Evolutionary conservation across 2,888 invertebrate genomes (phyloP).

Genomic region (Aporophyla nigra): DNA sequence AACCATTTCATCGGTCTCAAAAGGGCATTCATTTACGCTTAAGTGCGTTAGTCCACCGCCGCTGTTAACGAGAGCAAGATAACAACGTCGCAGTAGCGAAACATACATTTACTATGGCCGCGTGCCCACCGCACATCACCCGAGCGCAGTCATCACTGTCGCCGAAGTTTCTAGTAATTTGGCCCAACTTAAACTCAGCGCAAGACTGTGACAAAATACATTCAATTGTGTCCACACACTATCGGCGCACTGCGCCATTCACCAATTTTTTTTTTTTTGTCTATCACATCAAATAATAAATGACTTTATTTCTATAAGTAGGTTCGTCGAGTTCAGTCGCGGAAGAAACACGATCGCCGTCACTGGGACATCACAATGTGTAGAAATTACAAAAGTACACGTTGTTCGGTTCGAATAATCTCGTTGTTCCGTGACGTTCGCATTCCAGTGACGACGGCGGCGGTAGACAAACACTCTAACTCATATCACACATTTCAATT

Average conservation of each 20-base stretch:
- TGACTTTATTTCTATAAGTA: no score
- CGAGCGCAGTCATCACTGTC: no score
- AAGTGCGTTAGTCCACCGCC: background rate
- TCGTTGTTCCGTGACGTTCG: background rate
- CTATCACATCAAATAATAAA: no score
- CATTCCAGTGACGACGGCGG: background rate
- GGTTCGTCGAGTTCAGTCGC: background rate
- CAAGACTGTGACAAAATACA: no score
- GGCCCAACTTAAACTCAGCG: no score
- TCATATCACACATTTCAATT: background rate
- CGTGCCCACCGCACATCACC: background rate
- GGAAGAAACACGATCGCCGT: background rate
- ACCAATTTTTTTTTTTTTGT: background rate
- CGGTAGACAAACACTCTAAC: background rate
- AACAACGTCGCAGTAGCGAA: background rate
- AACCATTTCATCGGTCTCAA: no score
- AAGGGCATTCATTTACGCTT: background rate
- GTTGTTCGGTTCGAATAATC: background rate
- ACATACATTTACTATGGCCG: background rate
- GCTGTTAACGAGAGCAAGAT: background rate
- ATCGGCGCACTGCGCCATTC: background rate
- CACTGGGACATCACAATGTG: background rate
- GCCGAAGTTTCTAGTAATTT: no score
- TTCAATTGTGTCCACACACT: background rate
- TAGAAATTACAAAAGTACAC: background rate